phyloP scores from a whole-genome alignment of 2,113 vertebrate genomes.

The Oncorhynchus kisutch region DNA sequence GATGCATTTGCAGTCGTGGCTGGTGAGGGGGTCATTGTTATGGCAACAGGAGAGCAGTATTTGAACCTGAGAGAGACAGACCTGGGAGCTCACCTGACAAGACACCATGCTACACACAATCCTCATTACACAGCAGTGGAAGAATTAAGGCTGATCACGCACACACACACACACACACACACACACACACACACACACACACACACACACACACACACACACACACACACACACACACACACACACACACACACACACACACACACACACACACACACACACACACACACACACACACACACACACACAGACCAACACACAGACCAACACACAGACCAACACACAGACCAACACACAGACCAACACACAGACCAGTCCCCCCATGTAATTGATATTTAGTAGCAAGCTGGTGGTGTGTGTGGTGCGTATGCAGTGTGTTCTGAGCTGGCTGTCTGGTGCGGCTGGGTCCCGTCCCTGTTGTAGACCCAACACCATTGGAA shows the following conservation, averaged over 20 bases:
- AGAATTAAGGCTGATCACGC: constrained; percentile 74
- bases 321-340: too few species aligned
- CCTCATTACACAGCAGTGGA: constrained; percentile 84
- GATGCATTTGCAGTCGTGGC: constrained; percentile 59
- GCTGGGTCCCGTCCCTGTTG: constrained; percentile 77
- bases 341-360: background rate
- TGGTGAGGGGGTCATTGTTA: constrained; percentile 71
- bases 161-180: too few species aligned
- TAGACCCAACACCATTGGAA: constrained; percentile 82
- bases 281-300: rapidly evolving
- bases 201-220: background rate
- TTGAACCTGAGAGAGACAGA: constrained; percentile 82
- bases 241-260: too few species aligned
- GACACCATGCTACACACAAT: constrained; percentile 70
- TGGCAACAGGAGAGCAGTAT: constrained; percentile 81
- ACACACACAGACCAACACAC: too few species aligned
- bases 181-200: too few species aligned
- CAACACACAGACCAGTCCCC: background rate
- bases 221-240: too few species aligned
- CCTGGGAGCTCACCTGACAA: constrained; percentile 74
- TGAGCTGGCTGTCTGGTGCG: constrained; percentile 74
- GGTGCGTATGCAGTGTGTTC: constrained; percentile 81
- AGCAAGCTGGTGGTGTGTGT: constrained; percentile 79
- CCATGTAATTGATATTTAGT: constrained; percentile 84
- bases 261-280: rapidly evolving